phyloP scores from a whole-genome alignment of 2,888 invertebrate species.

The Acrobasis suavella region DNA sequence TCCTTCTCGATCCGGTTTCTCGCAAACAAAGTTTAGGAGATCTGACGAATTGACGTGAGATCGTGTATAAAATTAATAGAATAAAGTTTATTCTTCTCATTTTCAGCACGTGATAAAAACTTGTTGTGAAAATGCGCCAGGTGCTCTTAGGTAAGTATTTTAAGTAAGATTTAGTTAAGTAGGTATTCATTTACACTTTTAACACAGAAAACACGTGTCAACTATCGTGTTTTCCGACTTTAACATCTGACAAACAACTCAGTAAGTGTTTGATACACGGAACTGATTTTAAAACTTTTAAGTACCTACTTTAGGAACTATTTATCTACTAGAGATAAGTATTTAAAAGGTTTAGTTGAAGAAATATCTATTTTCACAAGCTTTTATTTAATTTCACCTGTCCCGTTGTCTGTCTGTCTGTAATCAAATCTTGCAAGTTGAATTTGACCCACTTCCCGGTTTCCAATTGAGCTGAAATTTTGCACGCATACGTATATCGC shows the following conservation, averaged over 20 bases:
- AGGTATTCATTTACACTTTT: not conserved
- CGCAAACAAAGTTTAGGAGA: constrained; percentile 18
- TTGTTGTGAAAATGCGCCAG: constrained; percentile 46
- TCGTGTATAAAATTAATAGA: not conserved
- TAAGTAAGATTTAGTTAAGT: not conserved
- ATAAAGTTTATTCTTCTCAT: constrained; percentile 19
- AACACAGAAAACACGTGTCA: not conserved
- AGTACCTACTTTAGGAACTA: too few relatives aligned
- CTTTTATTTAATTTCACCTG: too few relatives aligned
- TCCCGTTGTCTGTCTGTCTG: too few relatives aligned
- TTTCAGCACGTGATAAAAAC: constrained; percentile 21
- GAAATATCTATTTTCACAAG: too few relatives aligned
- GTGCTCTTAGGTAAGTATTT: constrained; percentile 49
- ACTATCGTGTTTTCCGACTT: not conserved
- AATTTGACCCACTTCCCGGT: too few relatives aligned
- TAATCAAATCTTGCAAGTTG: too few relatives aligned
- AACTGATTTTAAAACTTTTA: too few relatives aligned
- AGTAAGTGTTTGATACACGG: too few relatives aligned
- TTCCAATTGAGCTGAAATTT: too few relatives aligned
- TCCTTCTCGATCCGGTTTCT: constrained; percentile 29
- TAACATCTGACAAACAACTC: not conserved
- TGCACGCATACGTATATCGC: too few relatives aligned
- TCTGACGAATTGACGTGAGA: not conserved
- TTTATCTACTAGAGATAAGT: too few relatives aligned
- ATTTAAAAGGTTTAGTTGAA: too few relatives aligned